Evolutionary conservation across 2,888 invertebrate species (phyloP), one percentile per base, ranked within the genome.

Genomic region (Malachius bipustulatus): DNA sequence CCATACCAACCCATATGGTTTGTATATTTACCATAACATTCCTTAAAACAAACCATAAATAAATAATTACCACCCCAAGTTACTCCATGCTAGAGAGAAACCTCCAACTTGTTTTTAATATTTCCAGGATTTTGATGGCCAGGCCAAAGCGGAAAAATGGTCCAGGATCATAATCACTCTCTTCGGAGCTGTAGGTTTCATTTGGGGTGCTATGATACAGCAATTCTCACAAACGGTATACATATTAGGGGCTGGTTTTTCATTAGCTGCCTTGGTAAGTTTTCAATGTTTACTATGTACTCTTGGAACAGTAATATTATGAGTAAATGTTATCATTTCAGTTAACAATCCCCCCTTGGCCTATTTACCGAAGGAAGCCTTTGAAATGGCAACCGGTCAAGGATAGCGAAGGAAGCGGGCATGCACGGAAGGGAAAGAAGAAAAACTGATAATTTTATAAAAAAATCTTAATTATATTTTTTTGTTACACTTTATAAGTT

Each of bases 141-240:
- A 93, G 65, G 80, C 80, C 9, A 78, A 77, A 58, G 91, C 93
- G 1, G 94, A 94, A 60, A 83, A 78, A 55, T 65, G 87, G 36
- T 93, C 89, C 30, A 75, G 93, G 55, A 77, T 87, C 9, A 91
- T 94, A 35, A 88, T 94, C 40, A 78, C 88, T 6, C 58, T 90
- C 29, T 93, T 91, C 67, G 91, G 90, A 40, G 83, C 79, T 43
- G 85, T 91, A 35, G 94, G 94, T 4, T 72, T 94, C 36, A 67
- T 83, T 35, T 91, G 89, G 84, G 94, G 94, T 26, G 93, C 88
- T 52, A 75, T 85, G 32, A 88, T 90, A 45, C 93, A 94, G 59
- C 90, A 93, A 59, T 94, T 94, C 59, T 94, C 93, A 0, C 89
- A 90, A 59, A 91, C 93, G 1, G 85, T 94, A 16, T 90, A 89